phyloP scores from a whole-genome alignment of 1,140 invertebrate genomes.

The Sminthurides bifidus region DNA sequence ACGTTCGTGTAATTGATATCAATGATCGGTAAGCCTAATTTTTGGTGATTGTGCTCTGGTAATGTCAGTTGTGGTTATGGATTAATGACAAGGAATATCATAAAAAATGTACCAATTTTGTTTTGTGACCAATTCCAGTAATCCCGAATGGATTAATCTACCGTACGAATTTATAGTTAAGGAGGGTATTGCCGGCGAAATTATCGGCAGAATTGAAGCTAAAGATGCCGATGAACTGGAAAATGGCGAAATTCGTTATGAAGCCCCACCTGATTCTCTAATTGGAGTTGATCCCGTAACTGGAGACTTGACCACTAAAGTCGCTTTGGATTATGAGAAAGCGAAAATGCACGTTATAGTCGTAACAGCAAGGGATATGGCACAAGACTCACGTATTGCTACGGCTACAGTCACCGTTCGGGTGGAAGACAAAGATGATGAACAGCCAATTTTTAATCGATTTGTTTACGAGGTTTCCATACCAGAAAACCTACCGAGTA shows the following conservation, averaged over 20 bases:
- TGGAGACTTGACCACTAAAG: slow-evolving; percentile 62
- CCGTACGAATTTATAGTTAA: slow-evolving; percentile 59
- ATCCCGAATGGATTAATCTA: slow-evolving; percentile 35
- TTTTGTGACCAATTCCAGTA: slow-evolving; percentile 74
- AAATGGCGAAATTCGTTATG: slow-evolving; percentile 48
- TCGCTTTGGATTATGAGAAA: slow-evolving; percentile 69
- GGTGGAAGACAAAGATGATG: slow-evolving; percentile 47
- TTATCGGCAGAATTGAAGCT: slow-evolving; percentile 67
- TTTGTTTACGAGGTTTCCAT: slow-evolving; percentile 60
- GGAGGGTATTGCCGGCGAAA: slow-evolving; percentile 56
- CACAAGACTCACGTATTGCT: slow-evolving; percentile 61
- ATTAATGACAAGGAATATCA: too few relatives aligned
- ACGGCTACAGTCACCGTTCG: slow-evolving; percentile 73
- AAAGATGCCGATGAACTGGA: slow-evolving; percentile 63
- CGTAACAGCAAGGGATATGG: slow-evolving; percentile 77
- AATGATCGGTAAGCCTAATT: slow-evolving; percentile 55
- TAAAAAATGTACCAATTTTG: background rate
- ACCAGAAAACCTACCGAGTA: slow-evolving; percentile 68
- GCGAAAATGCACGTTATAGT: slow-evolving; percentile 56
- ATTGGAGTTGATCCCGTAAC: slow-evolving; percentile 64
- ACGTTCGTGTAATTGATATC: slow-evolving; percentile 77
- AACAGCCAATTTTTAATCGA: slow-evolving; percentile 49
- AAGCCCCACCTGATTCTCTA: slow-evolving; percentile 60
- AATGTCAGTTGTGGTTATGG: too few relatives aligned
- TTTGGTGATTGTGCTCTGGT: background rate